Evolutionary conservation across 2,113 vertebrate genomes (phyloP).

Genomic region (Tetrax tetrax): DNA sequence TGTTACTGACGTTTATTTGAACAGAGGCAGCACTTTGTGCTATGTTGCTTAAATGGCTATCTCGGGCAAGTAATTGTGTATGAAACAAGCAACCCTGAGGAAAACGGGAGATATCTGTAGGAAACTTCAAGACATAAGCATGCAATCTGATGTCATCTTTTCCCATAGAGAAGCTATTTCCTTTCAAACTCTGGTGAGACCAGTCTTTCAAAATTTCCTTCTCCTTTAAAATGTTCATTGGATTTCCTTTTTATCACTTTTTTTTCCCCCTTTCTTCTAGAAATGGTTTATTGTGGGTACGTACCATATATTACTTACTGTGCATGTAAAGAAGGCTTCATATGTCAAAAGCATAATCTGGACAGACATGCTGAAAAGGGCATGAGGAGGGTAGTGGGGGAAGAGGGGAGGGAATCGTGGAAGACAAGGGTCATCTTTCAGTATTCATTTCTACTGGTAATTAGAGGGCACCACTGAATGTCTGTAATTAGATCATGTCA

Average conservation of each 20-base stretch:
- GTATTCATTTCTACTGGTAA: conserved; percentile 72
- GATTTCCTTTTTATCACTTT: neutral
- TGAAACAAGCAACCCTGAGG: conserved; percentile 45
- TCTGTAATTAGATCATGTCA: conserved; percentile 73
- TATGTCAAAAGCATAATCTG: neutral
- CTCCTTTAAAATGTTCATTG: neutral
- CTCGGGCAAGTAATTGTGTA: conserved; percentile 5
- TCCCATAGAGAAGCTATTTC: conserved; percentile 32
- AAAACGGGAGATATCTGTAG: conserved; percentile 35
- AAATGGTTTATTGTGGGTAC: neutral
- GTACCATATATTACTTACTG: neutral
- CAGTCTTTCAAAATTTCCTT: neutral
- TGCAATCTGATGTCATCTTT: conserved; percentile 60
- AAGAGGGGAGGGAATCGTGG: conserved; percentile 24
- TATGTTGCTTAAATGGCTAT: conserved; percentile 9
- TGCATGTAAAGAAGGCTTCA: neutral
- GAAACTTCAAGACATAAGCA: conserved; percentile 20
- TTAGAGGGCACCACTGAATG: conserved; percentile 65
- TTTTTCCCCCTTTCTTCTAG: neutral
- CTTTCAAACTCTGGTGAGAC: neutral
- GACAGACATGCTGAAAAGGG: conserved; percentile 11
- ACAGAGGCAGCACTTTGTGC: conserved; percentile 61
- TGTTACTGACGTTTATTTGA: conserved; percentile 12
- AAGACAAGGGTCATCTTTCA: conserved; percentile 73
- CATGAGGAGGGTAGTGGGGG: conserved; percentile 26